These are phyloP conservation scores for Calephelis perditalis DNA, from an alignment of 2,888 invertebrate genomes.

Conservation along the genomic window DNA sequence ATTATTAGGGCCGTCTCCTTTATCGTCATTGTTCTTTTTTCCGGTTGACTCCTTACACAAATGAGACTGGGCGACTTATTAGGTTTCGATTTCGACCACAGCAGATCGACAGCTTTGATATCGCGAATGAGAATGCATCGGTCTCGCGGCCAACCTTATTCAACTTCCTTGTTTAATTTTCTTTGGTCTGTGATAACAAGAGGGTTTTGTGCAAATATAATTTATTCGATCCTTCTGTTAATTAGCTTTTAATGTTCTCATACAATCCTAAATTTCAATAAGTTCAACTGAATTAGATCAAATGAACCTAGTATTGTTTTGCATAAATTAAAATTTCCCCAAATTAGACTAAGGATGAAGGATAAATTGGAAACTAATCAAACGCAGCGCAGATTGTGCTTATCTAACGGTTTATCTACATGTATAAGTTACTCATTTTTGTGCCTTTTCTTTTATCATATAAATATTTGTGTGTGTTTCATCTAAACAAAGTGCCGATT, in stretches of 20 bases:
- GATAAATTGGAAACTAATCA: too few species aligned
- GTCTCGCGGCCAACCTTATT: constrained; percentile 46
- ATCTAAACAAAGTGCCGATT: too few species aligned
- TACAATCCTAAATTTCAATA: too few species aligned
- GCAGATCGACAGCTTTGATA: constrained; percentile 67
- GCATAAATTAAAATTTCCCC: too few species aligned
- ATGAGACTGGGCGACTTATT: constrained; percentile 74
- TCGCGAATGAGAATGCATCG: constrained; percentile 37
- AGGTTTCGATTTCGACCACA: constrained; percentile 65
- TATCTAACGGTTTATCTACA: too few species aligned
- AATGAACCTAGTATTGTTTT: too few species aligned
- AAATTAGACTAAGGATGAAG: too few species aligned
- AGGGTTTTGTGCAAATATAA: background rate
- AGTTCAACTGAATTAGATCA: too few species aligned
- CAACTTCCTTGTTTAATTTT: constrained; percentile 47
- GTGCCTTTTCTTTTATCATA: too few species aligned
- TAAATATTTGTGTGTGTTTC: too few species aligned
- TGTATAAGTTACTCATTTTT: too few species aligned
- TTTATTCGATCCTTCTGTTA: background rate
- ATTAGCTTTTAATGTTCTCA: background rate
- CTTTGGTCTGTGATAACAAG: background rate
- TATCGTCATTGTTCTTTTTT: constrained; percentile 69
- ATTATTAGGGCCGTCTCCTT: constrained; percentile 70
- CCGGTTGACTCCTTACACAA: constrained; percentile 64
- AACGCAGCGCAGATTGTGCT: too few species aligned